Conservation (phyloP, 2,888 invertebrate species). For the Arenicola marina region DNA sequence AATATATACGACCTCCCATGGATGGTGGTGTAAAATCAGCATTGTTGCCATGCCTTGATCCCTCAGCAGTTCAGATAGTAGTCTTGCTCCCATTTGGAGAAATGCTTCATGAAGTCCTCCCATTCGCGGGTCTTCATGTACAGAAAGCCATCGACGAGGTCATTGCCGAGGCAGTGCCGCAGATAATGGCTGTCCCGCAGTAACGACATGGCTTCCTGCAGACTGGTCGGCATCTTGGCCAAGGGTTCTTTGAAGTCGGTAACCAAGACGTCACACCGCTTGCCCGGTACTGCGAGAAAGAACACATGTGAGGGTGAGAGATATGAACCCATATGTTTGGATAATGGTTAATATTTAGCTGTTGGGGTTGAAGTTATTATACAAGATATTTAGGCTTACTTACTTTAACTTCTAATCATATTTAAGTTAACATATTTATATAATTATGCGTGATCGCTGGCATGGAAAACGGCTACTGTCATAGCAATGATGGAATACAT, state of each 20-base stretch:
- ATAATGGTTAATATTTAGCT: too few relatives aligned
- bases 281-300: slow-evolving; percentile 26
- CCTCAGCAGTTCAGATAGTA: slow-evolving; percentile 33
- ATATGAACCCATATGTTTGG: too few relatives aligned
- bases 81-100: slow-evolving; percentile 31
- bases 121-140: slow-evolving; percentile 28
- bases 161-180: slow-evolving; percentile 17
- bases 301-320: neutral
- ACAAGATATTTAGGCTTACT: too few relatives aligned
- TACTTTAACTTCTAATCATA: too few relatives aligned
- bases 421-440: too few relatives aligned
- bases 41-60: too few relatives aligned
- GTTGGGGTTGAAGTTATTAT: too few relatives aligned
- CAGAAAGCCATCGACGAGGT: slow-evolving; percentile 27
- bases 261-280: slow-evolving; percentile 13
- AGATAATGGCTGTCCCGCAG: slow-evolving; percentile 21
- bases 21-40: too few relatives aligned
- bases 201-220: slow-evolving; percentile 24
- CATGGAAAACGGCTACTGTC: too few relatives aligned
- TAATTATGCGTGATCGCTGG: too few relatives aligned
- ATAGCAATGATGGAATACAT: too few relatives aligned
- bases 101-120: slow-evolving; percentile 20
- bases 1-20: too few relatives aligned
- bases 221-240: slow-evolving; percentile 22
- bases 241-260: slow-evolving; percentile 14